Evolutionary conservation across 2,113 vertebrate species (phyloP), one percentile per base, ranked within the genome.

Genomic region (Eulacestoma nigropectus): DNA sequence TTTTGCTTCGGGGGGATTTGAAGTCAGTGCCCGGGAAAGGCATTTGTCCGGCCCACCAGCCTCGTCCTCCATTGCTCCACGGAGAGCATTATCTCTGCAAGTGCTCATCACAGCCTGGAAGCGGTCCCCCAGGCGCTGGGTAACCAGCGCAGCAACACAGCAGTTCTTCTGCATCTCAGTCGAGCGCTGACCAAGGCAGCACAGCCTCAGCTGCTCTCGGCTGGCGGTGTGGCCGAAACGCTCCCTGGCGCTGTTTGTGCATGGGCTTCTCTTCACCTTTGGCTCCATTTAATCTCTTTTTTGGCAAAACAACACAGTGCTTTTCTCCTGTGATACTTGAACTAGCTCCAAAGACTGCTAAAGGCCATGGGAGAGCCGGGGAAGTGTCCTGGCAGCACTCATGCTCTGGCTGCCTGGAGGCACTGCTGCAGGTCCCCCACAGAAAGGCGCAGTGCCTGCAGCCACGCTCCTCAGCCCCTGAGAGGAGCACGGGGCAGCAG

Each of bases 161-260:
- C 30, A 0, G 25, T 7, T 23, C 25, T 46, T 32, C 19, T 26
- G 25, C 37, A 0, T 13, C 60, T 21, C 8, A 0, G n/a, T 3
- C 17, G 21, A 20, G 56, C 74, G 1, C 2, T 17, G 77, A 2
- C 47, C 42, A 0, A 3, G 47, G 65, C 78, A 10, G 46, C n/a
- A 6, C 25, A 16, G 81, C 52, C 92, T 16, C 1, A 46, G 57
- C 14, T n/a, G 81, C 42, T 65, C 32, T 4, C 1, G 1, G 23
- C 39, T 6, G 52, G 26, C 9, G 2, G 6, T 6, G 74, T 9
- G 49, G 62, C 0, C 0, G 15, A 15, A 35, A 11, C 1, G 0
- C 53, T 33, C 21, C 87, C 18, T 4, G 1, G 44, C 1, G 0
- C 42, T 47, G 18, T 60, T 72, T 72, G 53, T 49, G 44, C 55